Conservation (phyloP, 2,888 invertebrate genomes). For the Parnassius smintheus region DNA sequence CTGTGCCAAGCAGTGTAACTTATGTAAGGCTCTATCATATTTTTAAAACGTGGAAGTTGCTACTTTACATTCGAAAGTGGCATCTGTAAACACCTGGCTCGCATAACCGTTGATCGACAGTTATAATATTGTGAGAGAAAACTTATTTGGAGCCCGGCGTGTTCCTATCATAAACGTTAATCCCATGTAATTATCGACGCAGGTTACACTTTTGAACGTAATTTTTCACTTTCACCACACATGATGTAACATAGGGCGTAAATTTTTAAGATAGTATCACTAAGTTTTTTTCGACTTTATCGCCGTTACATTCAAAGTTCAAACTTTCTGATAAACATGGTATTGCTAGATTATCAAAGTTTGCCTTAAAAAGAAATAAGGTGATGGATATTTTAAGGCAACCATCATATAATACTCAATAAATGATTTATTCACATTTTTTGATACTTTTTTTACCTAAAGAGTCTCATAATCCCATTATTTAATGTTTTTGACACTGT, state of each 20-base stretch:
- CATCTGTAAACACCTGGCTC: conserved; percentile 12
- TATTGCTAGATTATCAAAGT: too few species aligned
- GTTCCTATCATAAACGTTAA: conserved; percentile 23
- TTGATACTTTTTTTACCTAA: too few species aligned
- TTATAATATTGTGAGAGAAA: conserved; percentile 14
- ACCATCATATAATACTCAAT: too few species aligned
- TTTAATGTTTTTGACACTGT: too few species aligned
- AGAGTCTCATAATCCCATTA: too few species aligned
- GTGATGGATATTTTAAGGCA: too few species aligned
- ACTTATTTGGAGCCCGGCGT: conserved; percentile 12
- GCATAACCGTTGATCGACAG: conserved; percentile 2
- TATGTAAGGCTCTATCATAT: too few species aligned
- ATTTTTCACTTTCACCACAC: conserved; percentile 24
- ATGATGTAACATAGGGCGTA: background rate
- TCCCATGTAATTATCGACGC: conserved; percentile 24
- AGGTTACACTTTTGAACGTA: conserved; percentile 19
- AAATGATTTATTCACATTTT: too few species aligned
- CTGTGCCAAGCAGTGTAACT: too few species aligned
- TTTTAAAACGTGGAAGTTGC: background rate
- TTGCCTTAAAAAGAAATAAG: too few species aligned
- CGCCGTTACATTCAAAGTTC: background rate
- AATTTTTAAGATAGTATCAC: background rate
- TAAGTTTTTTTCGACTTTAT: background rate
- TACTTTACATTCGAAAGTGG: conserved; percentile 13
- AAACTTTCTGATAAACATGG: too few species aligned